Base-by-base conservation (phyloP, 2,888 invertebrate species). In the Polymixis flavicincta region DNA sequence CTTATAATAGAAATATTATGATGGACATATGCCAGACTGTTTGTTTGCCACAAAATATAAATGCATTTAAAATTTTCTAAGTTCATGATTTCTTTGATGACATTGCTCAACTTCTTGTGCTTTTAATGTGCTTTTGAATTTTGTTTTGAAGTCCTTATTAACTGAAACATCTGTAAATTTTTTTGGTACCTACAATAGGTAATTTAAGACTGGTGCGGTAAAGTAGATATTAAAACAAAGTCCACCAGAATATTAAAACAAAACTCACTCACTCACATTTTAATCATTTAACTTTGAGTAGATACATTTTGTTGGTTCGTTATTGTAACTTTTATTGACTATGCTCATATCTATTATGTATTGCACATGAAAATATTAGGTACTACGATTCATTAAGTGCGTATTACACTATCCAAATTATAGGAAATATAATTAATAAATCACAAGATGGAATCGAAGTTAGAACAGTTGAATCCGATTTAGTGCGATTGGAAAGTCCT, bases 331-430 rank as follows among this genome's bases (percentile, higher is more conserved):
- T n/a, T 52, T 25, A 72, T 32, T 48, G 22, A 22, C 32, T 72
- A 57, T 25, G 19, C 13, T 25, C 6, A 6, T 57, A 48, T 17
- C 1, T 32, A 4, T 19, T 68, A 54, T 7, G 2, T 71, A 72
- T 73, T 73, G 59, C 59, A 74, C 74, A 42, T 28, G 28, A 14
- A 19, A 50, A 37, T 50, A 50, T 72, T 57, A 22, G 11, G 11
- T 11, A 2, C 17, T 13, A 22, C 13, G 6, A 19, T 42, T 72
- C 25, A 25, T 50, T n/a, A 22, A 19, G 32, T 32, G 32, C 32
- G 32, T 32, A 32, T 32, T 32, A 32, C 32, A 32, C 32, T 32
- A 4, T 32, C 32, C 32, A 32, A 32, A 32, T 32, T 32, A 4
- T 32, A 32, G 32, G 32, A 32, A 32, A 32, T 32, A 2, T 32